Base-by-base conservation (phyloP, 2,797 vertebrate genomes). In the Pyrocephalus nanus region DNA sequence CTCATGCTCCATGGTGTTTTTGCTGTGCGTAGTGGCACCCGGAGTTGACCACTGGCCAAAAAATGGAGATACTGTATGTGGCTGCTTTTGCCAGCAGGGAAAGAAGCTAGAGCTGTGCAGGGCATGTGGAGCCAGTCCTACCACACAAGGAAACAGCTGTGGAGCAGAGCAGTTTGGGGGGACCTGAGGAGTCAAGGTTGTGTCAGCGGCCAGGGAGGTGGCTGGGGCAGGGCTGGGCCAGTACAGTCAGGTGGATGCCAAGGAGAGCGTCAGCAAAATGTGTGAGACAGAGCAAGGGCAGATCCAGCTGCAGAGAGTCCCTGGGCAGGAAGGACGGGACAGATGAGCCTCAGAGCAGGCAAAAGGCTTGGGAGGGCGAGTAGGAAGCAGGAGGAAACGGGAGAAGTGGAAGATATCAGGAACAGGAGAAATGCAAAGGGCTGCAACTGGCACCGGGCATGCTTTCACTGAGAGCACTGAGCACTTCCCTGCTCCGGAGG, bases 131-230 rank as follows among this genome's bases (percentile, higher is more conserved):
- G 30, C 45, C 62, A 81, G 40, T 27, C 5, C 6, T 54, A 29
- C 32, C 4, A 5, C 67, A 20, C 18, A 43, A 32, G 42, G 21
- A 21, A 88, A 50, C 40, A 74, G 36, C 43, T 27, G 75, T 25
- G 75, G 62, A 88, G 22, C 40, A 42, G 50, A 50, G 73, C 42
- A 43, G 30, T 36, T 5, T 6, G 0, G 4, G 22, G 20, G 8
- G 4, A 53, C 15, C 70, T 54, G 48, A 2, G 4, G 54, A 3
- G 2, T 34, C 36, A 45, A 61, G 53, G n/a, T 9, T 73, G n/a
- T 32, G 47, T 48, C 50, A 72, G 60, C 0, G 0, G 50, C 18
- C 4, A 0, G 30, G 58, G 27, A 86, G 32, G 36, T 1, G 1
- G 53, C 69, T 74, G 29, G 27, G 60, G n/a, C 75, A 82, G 57